Evolutionary conservation across 1,140 invertebrate species (phyloP), one percentile per base, ranked within the genome.

Genomic region (Drosophila oshimai): DNA sequence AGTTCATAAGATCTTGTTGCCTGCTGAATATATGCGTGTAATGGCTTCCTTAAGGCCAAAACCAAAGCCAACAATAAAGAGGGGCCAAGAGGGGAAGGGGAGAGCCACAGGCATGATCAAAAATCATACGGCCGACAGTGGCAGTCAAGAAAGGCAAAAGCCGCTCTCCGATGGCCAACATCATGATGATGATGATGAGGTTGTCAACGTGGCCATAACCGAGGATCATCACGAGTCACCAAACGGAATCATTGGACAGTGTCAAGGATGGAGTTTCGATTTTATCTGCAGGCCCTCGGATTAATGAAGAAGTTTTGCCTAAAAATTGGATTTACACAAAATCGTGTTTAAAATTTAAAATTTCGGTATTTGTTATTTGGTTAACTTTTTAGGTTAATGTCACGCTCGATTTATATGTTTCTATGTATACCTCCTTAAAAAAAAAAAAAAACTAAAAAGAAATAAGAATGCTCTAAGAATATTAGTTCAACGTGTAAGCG

Each of bases 41-140:
- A 89, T 89, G 86, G 86, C 86, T 89, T 89, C 86, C 86, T 89
- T 89, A 89, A 79, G 65, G 65, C 53, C 73, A 70, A 80, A 68
- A 68, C 20, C 58, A 61, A 61, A 36, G 26, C 45, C 45, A 62
- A 29, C 44, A 10, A 45, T n/a, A 44, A n/a, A 42, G 53, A n/a
- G 45, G 51, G 10, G n/a, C 20, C 6, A 22, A 22, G 33, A 39
- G 62, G 53, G 55, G 10, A 51, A 41, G 42, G 34, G 26, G 10
- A 13, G 26, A 44, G 37, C 46, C 18, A 28, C 42, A 28, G 18
- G 60, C 49, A 76, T 77, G 84, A 89, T 77, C 78, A 87, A 89
- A 87, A 88, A 88, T 70, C 65, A 70, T 69, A 39, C 64, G 53
- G 65, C 67, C 67, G 67, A 58, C 65, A 41, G 36, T 26, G 15